Evolutionary conservation across 2,888 invertebrate genomes (phyloP).

Genomic region (Chymomyza caudatula): DNA sequence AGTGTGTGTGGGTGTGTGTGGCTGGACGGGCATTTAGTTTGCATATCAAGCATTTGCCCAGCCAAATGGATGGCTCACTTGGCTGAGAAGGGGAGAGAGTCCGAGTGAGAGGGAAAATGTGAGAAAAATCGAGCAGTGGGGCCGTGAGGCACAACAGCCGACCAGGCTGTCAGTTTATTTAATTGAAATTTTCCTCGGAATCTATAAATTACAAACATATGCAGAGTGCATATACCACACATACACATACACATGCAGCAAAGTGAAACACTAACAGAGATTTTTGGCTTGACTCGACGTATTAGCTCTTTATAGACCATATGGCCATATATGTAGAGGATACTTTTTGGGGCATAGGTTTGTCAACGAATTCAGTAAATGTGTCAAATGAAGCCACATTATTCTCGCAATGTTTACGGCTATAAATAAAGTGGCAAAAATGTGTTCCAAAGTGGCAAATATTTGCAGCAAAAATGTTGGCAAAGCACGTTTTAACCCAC

Average conservation of each 20-base stretch:
- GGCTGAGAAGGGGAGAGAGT: neutral
- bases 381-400: slow-evolving; percentile 18
- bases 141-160: slow-evolving; percentile 38
- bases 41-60: slow-evolving; percentile 1
- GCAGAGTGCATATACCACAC: slow-evolving; percentile 31
- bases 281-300: no score
- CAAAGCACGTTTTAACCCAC: neutral
- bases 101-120: neutral
- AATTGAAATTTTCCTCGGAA: slow-evolving; percentile 64
- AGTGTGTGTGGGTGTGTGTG: neutral
- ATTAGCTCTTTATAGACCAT: no score
- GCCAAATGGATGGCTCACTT: neutral
- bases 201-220: slow-evolving; percentile 64
- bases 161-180: slow-evolving; percentile 61
- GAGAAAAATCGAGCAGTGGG: neutral
- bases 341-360: neutral
- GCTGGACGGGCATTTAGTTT: neutral
- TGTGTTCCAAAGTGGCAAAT: slow-evolving; percentile 44
- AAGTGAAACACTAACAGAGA: slow-evolving; percentile 35
- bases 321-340: neutral
- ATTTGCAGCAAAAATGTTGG: slow-evolving; percentile 37
- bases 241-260: slow-evolving; percentile 5
- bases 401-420: neutral
- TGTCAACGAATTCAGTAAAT: slow-evolving; percentile 34
- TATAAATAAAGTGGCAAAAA: slow-evolving; percentile 50